Percentiles rank a stretch among this genome's conserved stretches.
Evolutionary conservation across 2,797 vertebrate species (phyloP).

Genomic region (Micromesistius poutassou): DNA sequence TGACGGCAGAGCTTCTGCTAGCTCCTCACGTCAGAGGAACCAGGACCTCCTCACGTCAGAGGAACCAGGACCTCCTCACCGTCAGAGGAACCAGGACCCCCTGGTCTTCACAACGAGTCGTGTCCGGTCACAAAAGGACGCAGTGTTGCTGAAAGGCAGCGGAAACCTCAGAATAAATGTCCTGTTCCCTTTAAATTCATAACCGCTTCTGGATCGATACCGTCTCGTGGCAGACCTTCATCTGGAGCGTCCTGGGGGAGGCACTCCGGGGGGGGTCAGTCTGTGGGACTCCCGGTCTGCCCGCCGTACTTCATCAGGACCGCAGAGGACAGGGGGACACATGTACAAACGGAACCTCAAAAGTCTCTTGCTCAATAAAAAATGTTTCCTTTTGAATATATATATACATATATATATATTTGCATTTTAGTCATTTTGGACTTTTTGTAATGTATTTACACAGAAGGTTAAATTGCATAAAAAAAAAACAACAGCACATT

Average conservation of each 20-base stretch:
- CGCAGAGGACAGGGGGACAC: no score
- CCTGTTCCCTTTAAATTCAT: conserved; percentile 21
- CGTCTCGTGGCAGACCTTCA: not conserved
- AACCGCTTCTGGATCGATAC: conserved; percentile 22
- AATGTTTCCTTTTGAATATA: conserved; percentile 57
- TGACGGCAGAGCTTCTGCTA: not conserved
- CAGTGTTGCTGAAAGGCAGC: conserved; percentile 29
- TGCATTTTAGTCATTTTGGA: conserved; percentile 65
- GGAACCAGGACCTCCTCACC: not conserved
- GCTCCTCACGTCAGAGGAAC: not conserved
- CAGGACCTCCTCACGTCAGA: not conserved
- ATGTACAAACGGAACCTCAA: conserved; percentile 14
- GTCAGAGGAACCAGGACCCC: not conserved
- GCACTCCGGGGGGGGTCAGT: not conserved
- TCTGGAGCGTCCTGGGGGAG: not conserved
- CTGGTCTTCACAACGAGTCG: not conserved
- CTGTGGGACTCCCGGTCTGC: not conserved
- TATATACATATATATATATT: conserved; percentile 77
- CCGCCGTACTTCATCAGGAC: no score
- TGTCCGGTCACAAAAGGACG: not conserved
- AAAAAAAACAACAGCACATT: conserved; percentile 38
- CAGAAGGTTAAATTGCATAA: conserved; percentile 56
- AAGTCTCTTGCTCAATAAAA: conserved; percentile 43
- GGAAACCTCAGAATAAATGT: conserved; percentile 7
- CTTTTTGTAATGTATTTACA: conserved; percentile 74